A percentile compares a stretch with the other conserved stretches of the same genome.
Conservation (phyloP, 2,797 vertebrate species). For the Vespertilio murinus region DNA sequence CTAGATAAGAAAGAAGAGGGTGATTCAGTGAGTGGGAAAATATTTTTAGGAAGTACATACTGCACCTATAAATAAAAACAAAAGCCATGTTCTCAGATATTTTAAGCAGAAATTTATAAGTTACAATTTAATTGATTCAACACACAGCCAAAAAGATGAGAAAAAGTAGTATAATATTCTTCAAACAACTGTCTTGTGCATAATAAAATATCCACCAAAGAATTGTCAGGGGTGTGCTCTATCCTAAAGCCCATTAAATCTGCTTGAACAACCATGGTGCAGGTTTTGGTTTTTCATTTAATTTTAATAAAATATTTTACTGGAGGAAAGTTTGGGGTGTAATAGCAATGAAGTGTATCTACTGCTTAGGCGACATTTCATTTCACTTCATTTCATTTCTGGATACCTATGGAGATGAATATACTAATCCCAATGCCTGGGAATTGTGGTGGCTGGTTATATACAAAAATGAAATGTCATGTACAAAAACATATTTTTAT, state of each 20-base stretch:
- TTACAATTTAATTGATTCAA: constrained; percentile 55
- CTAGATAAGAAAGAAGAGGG: background rate
- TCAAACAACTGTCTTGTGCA: background rate
- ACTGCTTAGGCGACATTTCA: constrained; percentile 66
- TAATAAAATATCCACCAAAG: constrained; percentile 28
- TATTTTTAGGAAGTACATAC: background rate
- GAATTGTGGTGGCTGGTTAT: constrained; percentile 64
- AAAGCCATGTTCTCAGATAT: constrained; percentile 37
- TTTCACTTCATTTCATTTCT: constrained; percentile 75
- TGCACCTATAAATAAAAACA: constrained; percentile 4
- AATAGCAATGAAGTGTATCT: constrained; percentile 52
- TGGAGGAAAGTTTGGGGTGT: constrained; percentile 54
- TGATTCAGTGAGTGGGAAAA: background rate
- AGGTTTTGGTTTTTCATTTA: constrained; percentile 66
- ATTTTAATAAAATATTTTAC: constrained; percentile 66
- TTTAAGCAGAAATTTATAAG: constrained; percentile 51
- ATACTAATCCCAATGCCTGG: background rate
- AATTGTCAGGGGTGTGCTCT: background rate
- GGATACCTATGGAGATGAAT: constrained; percentile 66
- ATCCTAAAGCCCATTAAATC: background rate
- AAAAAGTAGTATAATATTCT: constrained; percentile 23
- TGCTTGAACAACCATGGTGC: constrained; percentile 1
- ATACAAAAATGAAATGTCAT: constrained; percentile 76
- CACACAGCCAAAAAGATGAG: constrained; percentile 16
- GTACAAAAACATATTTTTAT: constrained; percentile 73